Conservation (phyloP, 2,797 vertebrate genomes). For the Alexandromys oeconomus region DNA sequence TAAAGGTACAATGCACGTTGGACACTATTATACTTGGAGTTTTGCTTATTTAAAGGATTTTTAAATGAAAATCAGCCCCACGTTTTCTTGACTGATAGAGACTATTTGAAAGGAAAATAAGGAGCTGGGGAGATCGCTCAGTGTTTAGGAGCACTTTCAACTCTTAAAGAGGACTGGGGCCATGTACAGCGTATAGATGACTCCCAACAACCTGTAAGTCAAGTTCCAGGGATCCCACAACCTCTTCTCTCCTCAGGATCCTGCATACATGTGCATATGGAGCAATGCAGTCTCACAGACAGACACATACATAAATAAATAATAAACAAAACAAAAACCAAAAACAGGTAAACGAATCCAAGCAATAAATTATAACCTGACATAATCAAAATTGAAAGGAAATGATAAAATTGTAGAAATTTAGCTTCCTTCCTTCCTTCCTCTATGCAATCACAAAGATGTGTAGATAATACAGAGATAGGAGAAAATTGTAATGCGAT, state of each 20-base stretch:
- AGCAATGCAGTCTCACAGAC: too few species aligned
- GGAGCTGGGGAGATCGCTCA: background rate
- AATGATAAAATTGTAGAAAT: background rate
- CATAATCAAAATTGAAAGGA: background rate
- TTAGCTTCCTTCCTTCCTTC: background rate
- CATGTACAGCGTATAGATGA: background rate
- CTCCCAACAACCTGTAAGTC: background rate
- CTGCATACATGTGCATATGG: accelerated
- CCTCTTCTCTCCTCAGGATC: background rate
- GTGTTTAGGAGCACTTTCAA: background rate
- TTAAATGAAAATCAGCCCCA: background rate
- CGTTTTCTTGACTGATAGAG: background rate
- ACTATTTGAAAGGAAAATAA: background rate
- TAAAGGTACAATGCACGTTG: background rate
- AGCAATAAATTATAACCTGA: background rate
- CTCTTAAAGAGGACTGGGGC: background rate
- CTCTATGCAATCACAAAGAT: background rate
- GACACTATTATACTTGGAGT: background rate
- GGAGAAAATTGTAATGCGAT: background rate
- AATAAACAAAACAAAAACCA: background rate
- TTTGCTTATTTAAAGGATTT: conserved; percentile 3
- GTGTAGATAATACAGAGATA: background rate
- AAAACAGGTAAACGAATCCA: background rate
- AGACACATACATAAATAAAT: background rate
- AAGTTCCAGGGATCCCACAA: background rate